phyloP scores from a whole-genome alignment of 2,888 invertebrate species.

The Bombylius major region DNA sequence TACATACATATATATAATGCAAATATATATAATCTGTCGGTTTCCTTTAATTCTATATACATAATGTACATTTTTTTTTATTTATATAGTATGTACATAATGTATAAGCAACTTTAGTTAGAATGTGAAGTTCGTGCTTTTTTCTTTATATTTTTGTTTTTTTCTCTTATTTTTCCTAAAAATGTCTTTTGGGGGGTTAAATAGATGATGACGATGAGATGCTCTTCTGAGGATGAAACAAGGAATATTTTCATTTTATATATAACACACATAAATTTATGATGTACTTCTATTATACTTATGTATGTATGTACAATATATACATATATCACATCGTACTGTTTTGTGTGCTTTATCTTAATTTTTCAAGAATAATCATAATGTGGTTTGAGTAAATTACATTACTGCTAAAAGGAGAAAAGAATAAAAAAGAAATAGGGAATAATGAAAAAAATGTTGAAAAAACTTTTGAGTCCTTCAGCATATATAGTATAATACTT shows the following conservation, averaged over 20 bases:
- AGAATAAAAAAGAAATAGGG: background rate
- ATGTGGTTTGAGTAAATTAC: background rate
- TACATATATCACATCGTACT: no score
- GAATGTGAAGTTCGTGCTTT: background rate
- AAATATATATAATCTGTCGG: background rate
- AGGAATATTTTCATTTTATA: no score
- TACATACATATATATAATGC: background rate
- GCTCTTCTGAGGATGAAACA: no score
- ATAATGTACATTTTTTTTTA: no score
- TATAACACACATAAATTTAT: no score
- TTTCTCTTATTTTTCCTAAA: background rate
- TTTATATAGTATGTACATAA: no score
- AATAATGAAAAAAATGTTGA: background rate
- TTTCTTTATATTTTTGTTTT: background rate
- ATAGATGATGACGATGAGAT: no score
- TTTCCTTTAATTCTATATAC: no score
- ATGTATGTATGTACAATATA: no score
- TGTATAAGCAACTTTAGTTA: no score
- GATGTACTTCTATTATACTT: background rate
- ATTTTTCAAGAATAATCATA: background rate
- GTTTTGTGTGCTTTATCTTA: background rate
- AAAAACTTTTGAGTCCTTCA: no score
- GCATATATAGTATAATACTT: no score
- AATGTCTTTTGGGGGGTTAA: background rate
- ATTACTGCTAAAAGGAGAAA: background rate